Conservation (phyloP, 2,797 vertebrate genomes). For the Halcyon smyrnensis region DNA sequence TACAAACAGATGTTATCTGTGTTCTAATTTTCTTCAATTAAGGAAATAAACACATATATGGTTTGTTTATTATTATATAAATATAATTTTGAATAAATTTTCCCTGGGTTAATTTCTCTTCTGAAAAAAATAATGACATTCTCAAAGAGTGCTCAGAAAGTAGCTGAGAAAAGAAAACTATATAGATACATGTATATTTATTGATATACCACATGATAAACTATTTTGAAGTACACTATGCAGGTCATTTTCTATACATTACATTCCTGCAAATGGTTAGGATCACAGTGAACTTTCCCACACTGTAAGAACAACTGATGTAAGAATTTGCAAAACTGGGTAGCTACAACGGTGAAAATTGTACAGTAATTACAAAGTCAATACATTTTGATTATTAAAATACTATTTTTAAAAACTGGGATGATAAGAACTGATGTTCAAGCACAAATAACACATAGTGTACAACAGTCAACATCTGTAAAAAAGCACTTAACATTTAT, state of each 20-base stretch:
- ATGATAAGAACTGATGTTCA: not conserved
- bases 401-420: not conserved
- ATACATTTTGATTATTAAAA: not conserved
- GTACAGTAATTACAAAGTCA: not conserved
- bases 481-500: not conserved
- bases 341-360: not conserved
- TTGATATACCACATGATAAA: not conserved
- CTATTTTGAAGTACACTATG: not conserved
- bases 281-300: not conserved
- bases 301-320: not conserved
- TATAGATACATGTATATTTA: not conserved
- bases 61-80: not conserved
- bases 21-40: not conserved
- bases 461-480: not conserved
- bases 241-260: not conserved
- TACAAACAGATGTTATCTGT: not conserved
- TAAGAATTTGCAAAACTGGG: not conserved
- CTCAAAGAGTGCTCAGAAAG: not conserved
- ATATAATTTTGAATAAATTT: not conserved
- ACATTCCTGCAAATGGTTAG: not conserved
- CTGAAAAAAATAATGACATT: not conserved
- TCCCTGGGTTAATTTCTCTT: not conserved
- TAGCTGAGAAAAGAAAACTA: not conserved
- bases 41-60: not conserved
- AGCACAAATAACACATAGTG: not conserved